phyloP scores from a whole-genome alignment of 2,888 invertebrate species.

The Minunthozetes semirufus region DNA sequence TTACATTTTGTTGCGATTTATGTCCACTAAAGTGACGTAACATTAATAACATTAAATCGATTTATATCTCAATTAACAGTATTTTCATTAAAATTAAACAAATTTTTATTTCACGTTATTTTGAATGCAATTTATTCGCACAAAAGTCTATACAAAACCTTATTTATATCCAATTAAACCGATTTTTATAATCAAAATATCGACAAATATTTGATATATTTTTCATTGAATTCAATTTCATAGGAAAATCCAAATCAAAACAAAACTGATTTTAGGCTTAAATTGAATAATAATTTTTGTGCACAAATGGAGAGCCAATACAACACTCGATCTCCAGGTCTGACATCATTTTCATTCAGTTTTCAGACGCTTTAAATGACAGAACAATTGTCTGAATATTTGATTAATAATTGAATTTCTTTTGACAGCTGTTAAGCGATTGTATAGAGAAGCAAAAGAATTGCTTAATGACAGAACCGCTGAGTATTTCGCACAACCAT shows the following conservation, averaged over 20 bases:
- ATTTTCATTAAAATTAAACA: not conserved
- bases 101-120: not conserved
- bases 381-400: not conserved
- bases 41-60: not conserved
- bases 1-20: not conserved
- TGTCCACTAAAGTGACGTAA: not conserved
- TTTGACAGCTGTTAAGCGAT: conserved; percentile 71
- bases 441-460: conserved; percentile 85
- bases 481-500: conserved; percentile 77
- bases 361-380: too few species aligned
- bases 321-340: conserved; percentile 38
- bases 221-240: not conserved
- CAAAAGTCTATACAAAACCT: too few species aligned
- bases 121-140: not conserved
- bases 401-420: too few species aligned
- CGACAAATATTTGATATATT: not conserved
- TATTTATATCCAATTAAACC: not conserved
- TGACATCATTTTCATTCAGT: conserved; percentile 1
- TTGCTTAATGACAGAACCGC: conserved; percentile 70
- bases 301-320: conserved; percentile 32
- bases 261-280: not conserved
- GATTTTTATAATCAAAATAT: not conserved
- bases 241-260: too few species aligned
- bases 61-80: not conserved
- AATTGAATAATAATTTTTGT: not conserved